Evolutionary conservation across 2,797 vertebrate genomes (phyloP).

Genomic region (Alca torda): DNA sequence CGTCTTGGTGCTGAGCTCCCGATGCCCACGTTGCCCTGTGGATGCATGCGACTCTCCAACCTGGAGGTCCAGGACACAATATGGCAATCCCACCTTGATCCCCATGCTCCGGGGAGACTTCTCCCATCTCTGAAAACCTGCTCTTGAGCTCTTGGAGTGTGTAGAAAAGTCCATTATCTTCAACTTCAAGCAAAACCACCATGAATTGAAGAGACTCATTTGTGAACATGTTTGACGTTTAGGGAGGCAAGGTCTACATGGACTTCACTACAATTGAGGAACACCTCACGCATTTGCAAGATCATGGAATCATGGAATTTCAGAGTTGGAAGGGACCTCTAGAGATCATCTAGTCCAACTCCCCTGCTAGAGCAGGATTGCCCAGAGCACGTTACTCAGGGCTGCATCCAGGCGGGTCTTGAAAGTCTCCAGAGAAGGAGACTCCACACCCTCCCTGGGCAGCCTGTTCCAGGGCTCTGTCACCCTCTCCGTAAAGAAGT

Average conservation of each 20-base stretch:
- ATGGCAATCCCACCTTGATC: too few relatives aligned
- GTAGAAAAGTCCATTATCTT: not conserved
- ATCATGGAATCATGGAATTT: not conserved
- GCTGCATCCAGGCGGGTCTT: too few relatives aligned
- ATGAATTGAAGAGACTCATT: not conserved
- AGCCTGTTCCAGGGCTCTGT: too few relatives aligned
- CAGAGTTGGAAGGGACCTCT: too few relatives aligned
- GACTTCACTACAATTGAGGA: not conserved
- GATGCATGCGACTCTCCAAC: fast-evolving
- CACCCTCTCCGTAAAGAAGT: too few relatives aligned
- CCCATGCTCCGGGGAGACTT: not conserved
- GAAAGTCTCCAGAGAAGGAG: too few relatives aligned
- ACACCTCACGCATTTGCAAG: not conserved
- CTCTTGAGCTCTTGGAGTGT: not conserved
- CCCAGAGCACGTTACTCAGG: too few relatives aligned
- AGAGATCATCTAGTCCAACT: too few relatives aligned
- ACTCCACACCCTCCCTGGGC: too few relatives aligned
- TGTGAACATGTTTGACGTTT: not conserved
- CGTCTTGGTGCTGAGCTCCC: not conserved
- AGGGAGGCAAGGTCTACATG: not conserved
- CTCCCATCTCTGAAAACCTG: not conserved
- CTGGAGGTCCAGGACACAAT: not conserved
- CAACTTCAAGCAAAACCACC: not conserved
- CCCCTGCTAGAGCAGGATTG: too few relatives aligned
- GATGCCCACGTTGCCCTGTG: fast-evolving